A percentile compares a stretch with the other conserved stretches of the same genome.
Evolutionary conservation across 2,888 invertebrate genomes (phyloP).

Genomic region (Macaria liturata): DNA sequence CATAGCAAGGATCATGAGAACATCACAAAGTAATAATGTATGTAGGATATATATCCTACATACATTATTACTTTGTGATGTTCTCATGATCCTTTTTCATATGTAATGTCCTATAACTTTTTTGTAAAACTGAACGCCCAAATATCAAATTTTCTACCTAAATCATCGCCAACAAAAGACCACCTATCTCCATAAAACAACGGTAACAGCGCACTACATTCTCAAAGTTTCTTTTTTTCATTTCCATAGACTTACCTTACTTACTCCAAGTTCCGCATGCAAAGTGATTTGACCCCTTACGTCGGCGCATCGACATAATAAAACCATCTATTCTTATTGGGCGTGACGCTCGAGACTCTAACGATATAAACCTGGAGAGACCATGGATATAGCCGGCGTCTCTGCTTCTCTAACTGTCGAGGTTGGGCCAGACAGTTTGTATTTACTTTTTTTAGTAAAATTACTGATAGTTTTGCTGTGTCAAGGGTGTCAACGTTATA

Average conservation of each 20-base stretch:
- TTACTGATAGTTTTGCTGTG: too few species aligned
- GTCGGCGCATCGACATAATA: slow-evolving; percentile 42
- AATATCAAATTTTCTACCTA: too few species aligned
- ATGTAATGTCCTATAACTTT: too few species aligned
- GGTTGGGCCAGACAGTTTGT: slow-evolving; percentile 31
- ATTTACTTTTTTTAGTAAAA: too few species aligned
- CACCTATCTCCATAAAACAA: slow-evolving; percentile 3
- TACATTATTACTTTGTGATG: too few species aligned
- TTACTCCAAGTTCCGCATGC: slow-evolving; percentile 31
- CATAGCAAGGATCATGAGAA: too few species aligned
- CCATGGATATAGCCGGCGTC: slow-evolving; percentile 47
- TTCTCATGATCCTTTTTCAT: too few species aligned
- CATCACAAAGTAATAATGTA: too few species aligned
- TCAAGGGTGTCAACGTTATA: too few species aligned
- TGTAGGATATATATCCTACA: too few species aligned
- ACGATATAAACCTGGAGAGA: slow-evolving; percentile 58
- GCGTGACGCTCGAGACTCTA: slow-evolving; percentile 53
- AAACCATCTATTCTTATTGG: slow-evolving; percentile 56
- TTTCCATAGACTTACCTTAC: slow-evolving; percentile 19
- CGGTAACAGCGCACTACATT: slow-evolving; percentile 6
- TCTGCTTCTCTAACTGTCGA: slow-evolving; percentile 49
- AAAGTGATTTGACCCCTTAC: slow-evolving; percentile 35
- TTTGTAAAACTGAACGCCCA: too few species aligned
- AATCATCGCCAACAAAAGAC: too few species aligned
- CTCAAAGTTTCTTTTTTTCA: slow-evolving; percentile 19